phyloP scores from a whole-genome alignment of 2,888 invertebrate species.

The Phorcus lineatus region DNA sequence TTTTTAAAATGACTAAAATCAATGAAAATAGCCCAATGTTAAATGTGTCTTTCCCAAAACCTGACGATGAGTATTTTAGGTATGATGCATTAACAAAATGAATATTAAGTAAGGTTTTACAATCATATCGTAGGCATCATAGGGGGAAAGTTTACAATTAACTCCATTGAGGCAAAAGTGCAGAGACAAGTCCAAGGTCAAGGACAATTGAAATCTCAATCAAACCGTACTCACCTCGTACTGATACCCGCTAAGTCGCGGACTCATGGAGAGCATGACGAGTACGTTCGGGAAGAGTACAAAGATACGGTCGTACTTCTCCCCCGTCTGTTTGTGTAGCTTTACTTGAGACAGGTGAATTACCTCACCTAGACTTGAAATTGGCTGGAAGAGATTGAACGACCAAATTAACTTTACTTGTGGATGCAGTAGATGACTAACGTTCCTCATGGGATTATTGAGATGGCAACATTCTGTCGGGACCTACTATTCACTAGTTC shows the following conservation, averaged over 20 bases:
- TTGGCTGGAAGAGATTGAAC: slow-evolving; percentile 76
- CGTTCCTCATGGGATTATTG: too few relatives aligned
- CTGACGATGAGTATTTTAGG: too few relatives aligned
- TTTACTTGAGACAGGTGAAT: slow-evolving; percentile 94
- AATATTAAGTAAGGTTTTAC: too few relatives aligned
- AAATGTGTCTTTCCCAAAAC: too few relatives aligned
- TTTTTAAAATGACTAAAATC: too few relatives aligned
- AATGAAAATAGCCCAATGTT: too few relatives aligned
- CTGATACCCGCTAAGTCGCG: slow-evolving; percentile 93
- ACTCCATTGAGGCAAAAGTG: background rate
- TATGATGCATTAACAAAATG: too few relatives aligned
- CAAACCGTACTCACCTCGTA: slow-evolving; percentile 84
- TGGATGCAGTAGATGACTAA: too few relatives aligned
- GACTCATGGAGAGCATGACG: slow-evolving; percentile 91
- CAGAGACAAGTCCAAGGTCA: background rate
- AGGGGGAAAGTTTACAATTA: background rate
- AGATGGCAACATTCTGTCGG: too few relatives aligned
- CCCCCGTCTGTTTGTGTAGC: slow-evolving; percentile 85
- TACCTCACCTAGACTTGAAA: slow-evolving; percentile 87
- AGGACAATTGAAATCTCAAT: background rate
- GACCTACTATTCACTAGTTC: too few relatives aligned
- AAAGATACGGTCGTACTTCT: slow-evolving; percentile 86
- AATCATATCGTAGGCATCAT: too few relatives aligned
- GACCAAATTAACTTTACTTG: too few relatives aligned
- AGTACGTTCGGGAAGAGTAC: slow-evolving; percentile 93